Evolutionary conservation across 2,797 vertebrate genomes (phyloP).

Genomic region (Rhynchotus rufescens): DNA sequence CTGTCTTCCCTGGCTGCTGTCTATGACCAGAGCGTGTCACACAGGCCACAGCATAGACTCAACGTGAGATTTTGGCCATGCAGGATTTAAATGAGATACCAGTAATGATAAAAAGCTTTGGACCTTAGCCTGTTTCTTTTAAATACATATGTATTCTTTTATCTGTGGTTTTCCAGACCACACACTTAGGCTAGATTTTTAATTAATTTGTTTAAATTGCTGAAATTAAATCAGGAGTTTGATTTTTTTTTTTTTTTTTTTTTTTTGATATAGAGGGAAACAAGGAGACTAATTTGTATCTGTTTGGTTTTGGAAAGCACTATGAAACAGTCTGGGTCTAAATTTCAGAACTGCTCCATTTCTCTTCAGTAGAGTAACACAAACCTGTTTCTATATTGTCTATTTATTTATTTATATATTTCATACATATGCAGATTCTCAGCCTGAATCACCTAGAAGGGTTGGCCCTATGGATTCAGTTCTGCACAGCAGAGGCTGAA

Average conservation of each 20-base stretch:
- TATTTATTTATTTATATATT: background rate
- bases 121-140: background rate
- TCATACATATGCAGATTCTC: background rate
- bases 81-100: slow-evolving; percentile 12
- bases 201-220: background rate
- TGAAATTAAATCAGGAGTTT: background rate
- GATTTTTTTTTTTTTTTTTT: background rate
- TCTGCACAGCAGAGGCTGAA: background rate
- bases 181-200: background rate
- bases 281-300: background rate
- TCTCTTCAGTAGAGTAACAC: background rate
- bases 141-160: background rate
- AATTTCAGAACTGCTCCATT: background rate
- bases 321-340: background rate
- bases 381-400: background rate
- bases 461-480: background rate
- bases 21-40: background rate
- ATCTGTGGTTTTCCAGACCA: background rate
- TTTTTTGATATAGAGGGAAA: background rate
- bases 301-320: background rate
- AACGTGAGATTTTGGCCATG: background rate
- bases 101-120: background rate
- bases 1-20: background rate
- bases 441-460: background rate
- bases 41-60: background rate